Percentiles rank a stretch among this genome's conserved stretches.
These are phyloP conservation scores for Oncorhynchus clarkii DNA, from an alignment of 2,113 vertebrate species.

Conservation along the genomic window DNA sequence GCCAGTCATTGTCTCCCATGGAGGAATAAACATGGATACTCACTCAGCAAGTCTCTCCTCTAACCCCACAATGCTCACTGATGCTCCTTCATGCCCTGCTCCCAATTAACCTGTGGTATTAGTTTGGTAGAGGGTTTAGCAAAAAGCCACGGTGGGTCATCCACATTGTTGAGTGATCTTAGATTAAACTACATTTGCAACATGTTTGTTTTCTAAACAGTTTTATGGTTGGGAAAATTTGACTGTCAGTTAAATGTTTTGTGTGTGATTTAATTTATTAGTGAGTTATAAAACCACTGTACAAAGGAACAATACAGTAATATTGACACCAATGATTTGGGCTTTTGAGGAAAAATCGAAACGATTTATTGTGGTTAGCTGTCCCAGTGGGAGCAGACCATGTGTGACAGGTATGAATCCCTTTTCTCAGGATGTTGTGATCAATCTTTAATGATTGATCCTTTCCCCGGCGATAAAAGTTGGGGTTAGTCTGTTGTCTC, in stretches of 20 bases:
- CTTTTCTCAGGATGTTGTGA: background rate
- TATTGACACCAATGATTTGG: no score
- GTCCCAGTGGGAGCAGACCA: no score
- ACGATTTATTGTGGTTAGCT: no score
- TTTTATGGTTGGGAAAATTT: background rate
- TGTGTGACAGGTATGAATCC: background rate
- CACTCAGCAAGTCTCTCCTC: slow-evolving; percentile 54
- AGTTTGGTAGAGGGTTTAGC: slow-evolving; percentile 3
- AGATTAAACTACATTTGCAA: slow-evolving; percentile 7
- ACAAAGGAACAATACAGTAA: no score
- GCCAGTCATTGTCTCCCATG: slow-evolving; percentile 56
- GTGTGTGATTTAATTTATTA: background rate
- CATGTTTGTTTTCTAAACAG: background rate
- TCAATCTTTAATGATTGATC: slow-evolving; percentile 11
- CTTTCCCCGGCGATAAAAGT: slow-evolving; percentile 1
- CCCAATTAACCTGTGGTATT: background rate
- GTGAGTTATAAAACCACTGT: background rate
- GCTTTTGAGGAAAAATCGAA: no score
- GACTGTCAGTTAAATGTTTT: background rate
- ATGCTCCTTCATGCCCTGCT: background rate
- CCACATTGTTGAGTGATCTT: slow-evolving; percentile 9
- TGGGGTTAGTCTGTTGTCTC: slow-evolving; percentile 14
- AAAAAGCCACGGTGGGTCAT: background rate
- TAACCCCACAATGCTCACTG: slow-evolving; percentile 21
- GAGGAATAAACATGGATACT: slow-evolving; percentile 69